Percentiles rank a stretch among this genome's conserved stretches.
phyloP scores from a whole-genome alignment of 2,888 invertebrate genomes.

The Eulithis testata region DNA sequence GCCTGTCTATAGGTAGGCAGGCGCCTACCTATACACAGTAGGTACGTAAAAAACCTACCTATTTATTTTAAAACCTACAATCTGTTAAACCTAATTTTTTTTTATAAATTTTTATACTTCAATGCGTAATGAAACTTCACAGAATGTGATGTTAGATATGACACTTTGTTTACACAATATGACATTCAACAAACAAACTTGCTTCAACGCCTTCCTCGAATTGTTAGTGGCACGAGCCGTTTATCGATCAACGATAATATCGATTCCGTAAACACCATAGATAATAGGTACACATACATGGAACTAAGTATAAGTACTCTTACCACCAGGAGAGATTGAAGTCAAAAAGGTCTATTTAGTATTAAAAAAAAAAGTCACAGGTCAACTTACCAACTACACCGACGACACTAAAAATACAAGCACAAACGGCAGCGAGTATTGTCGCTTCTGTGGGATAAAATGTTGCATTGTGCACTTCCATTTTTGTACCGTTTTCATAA shows the following conservation, averaged over 20 bases:
- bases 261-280: conserved; percentile 56
- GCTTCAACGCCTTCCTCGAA: conserved; percentile 60
- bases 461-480: conserved; percentile 65
- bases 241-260: conserved; percentile 44
- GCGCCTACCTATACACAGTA: too few relatives aligned
- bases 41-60: too few relatives aligned
- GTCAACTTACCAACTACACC: conserved; percentile 89
- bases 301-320: conserved; percentile 11
- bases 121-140: conserved; percentile 45
- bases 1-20: too few relatives aligned
- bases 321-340: too few relatives aligned
- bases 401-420: conserved; percentile 90
- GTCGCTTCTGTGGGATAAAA: conserved; percentile 90
- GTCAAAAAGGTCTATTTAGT: too few relatives aligned
- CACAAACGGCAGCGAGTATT: conserved; percentile 90
- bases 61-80: too few relatives aligned
- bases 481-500: conserved; percentile 52
- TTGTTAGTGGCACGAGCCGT: conserved; percentile 44
- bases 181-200: conserved; percentile 57
- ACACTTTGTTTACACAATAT: conserved; percentile 54
- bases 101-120: background rate
- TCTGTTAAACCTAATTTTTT: too few relatives aligned
- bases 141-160: conserved; percentile 53
- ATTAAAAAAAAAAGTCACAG: too few relatives aligned
- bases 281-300: conserved; percentile 44